Evolutionary conservation across 2,888 invertebrate species (phyloP).

Genomic region (Sminthurides aquaticus): DNA sequence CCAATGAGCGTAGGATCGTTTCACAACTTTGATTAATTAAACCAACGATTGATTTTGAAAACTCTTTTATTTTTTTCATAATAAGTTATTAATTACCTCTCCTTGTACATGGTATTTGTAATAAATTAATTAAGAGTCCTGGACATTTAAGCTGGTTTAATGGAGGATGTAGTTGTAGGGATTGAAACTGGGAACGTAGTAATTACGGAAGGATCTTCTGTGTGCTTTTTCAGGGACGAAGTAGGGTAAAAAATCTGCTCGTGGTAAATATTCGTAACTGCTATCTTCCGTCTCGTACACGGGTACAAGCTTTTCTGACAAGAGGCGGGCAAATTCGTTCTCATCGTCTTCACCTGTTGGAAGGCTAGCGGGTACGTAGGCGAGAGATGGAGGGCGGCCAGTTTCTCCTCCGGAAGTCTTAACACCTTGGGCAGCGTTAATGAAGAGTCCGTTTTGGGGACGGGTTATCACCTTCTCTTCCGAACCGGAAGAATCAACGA

Average conservation of each 20-base stretch:
- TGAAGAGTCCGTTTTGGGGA: background rate
- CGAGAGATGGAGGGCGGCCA: conserved; percentile 16
- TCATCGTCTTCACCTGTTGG: conserved; percentile 36
- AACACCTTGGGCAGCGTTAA: background rate
- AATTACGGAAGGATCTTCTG: background rate
- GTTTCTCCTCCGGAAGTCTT: background rate
- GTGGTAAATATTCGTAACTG: background rate
- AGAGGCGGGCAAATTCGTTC: conserved; percentile 14
- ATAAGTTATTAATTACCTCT: background rate
- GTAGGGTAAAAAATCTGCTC: background rate
- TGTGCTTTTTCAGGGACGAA: background rate
- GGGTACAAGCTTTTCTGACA: background rate
- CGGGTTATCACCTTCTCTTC: conserved; percentile 10
- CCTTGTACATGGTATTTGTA: background rate
- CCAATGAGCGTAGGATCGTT: background rate
- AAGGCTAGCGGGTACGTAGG: conserved; percentile 22
- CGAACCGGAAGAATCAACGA: conserved; percentile 11
- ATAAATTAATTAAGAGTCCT: background rate
- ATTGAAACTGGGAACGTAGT: background rate
- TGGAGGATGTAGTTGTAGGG: background rate
- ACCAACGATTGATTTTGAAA: background rate
- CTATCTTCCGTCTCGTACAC: background rate
- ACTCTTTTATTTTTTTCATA: background rate
- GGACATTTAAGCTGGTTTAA: background rate
- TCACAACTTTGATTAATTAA: conserved; percentile 3